These are phyloP conservation scores for Drosophila robusta DNA, from an alignment of 2,888 invertebrate genomes.

Conservation along the genomic window DNA sequence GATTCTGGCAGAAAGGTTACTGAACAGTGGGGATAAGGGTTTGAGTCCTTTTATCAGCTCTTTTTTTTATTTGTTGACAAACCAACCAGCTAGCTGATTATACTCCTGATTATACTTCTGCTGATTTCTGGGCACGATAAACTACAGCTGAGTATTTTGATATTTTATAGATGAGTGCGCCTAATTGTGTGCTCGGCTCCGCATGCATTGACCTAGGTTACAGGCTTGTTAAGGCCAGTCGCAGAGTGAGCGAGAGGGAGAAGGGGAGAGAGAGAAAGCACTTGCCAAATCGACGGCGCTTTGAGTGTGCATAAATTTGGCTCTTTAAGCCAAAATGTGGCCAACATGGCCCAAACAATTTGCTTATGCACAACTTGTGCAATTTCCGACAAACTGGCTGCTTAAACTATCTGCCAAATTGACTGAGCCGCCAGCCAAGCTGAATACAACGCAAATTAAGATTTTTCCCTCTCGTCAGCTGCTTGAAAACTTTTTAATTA, in stretches of 20 bases:
- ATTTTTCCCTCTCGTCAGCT: constrained; percentile 7
- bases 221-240: constrained; percentile 24
- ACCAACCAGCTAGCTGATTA: neutral
- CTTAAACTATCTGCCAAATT: constrained; percentile 8
- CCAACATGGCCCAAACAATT: constrained; percentile 15
- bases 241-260: neutral
- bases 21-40: too few species aligned
- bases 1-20: too few species aligned
- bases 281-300: constrained; percentile 25
- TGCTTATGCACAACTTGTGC: constrained; percentile 28
- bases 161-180: constrained; percentile 61
- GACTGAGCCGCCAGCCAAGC: neutral
- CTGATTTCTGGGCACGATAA: constrained; percentile 18
- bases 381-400: constrained; percentile 14
- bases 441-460: constrained; percentile 13
- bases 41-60: too few species aligned
- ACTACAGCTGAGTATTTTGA: constrained; percentile 41
- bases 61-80: too few species aligned
- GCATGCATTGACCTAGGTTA: constrained; percentile 44
- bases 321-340: constrained; percentile 22
- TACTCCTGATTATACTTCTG: constrained; percentile 7
- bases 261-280: neutral
- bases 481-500: constrained; percentile 48
- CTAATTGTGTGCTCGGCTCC: constrained; percentile 52
- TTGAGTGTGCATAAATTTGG: constrained; percentile 37